These are phyloP conservation scores for Onchidella celtica DNA, from an alignment of 2,888 invertebrate species.

Conservation along the genomic window DNA sequence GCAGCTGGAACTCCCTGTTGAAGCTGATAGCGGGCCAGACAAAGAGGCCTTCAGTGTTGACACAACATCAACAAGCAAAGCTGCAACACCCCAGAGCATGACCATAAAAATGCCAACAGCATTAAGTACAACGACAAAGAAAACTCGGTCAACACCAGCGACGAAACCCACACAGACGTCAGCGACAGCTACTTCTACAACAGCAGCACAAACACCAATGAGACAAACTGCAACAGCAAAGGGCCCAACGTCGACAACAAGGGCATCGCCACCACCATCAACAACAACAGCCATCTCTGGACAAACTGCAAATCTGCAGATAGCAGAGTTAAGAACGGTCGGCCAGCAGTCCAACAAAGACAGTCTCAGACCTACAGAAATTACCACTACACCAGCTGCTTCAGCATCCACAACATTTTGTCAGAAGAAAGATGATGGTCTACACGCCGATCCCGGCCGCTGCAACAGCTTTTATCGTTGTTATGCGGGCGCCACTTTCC, in stretches of 20 bases:
- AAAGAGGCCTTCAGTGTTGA: not conserved
- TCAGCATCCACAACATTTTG: not conserved
- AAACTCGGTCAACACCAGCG: not conserved
- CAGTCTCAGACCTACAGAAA: no score
- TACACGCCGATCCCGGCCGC: constrained; percentile 17
- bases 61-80: not conserved
- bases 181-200: not conserved
- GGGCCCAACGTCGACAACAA: not conserved
- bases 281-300: not conserved
- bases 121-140: not conserved
- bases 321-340: no score
- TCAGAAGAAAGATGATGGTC: not conserved
- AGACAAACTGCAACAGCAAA: not conserved
- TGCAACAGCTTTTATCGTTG: constrained; percentile 30
- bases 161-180: not conserved
- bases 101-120: no score
- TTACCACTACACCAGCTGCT: not conserved
- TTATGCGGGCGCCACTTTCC: not conserved
- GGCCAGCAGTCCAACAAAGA: no score
- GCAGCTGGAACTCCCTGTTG: no score
- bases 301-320: not conserved
- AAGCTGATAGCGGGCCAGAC: not conserved
- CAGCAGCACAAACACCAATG: not conserved
- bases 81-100: not conserved
- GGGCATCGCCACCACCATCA: not conserved